Evolutionary conservation across 2,888 invertebrate genomes (phyloP), one percentile per base, ranked within the genome.

Genomic region (Plemyria rubiginata): DNA sequence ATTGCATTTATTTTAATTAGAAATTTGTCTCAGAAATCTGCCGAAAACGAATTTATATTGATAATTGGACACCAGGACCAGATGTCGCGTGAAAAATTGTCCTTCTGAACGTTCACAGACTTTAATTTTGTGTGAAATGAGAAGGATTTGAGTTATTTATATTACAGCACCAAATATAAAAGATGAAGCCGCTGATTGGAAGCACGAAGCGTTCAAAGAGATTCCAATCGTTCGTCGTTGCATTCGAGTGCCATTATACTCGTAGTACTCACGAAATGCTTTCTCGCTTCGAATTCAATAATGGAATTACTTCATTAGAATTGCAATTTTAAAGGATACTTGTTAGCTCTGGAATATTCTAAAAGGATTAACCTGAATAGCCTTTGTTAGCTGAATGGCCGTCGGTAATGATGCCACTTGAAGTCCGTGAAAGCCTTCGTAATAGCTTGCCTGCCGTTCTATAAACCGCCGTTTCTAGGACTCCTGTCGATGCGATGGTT

Each of bases 261-360:
- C 61, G 32, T 54, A 50, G 54, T 60, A 32, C 43, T 52, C 61
- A 32, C 49, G 49, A 56, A 63, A 55, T 48, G 32, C 46, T 15
- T 60, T 64, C 48, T 51, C 63, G 28, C 45, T 32, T 15, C 4
- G 50, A 54, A 40, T 64, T 57, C 61, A 61, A 66, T 66, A 68
- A 63, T 60, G 66, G 63, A 53, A 67, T 67, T 62, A 60, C 61
- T 70, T 68, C 59, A 70, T 70, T 68, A 62, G 46, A 16, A 63
- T 64, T 68, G 68, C 66, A 67, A 64, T 65, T 70, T 65, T 70
- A 61, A 61, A 66, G 62, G 50, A 54, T 59, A 60, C 68, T 68
- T 68, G 66, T 68, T 68, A 65, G 62, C 59, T 68, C 68, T 66
- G 60, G 68, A 67, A 68, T 70, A 70, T 70, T 70, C 70, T 62